These are phyloP conservation scores for Protonibea diacanthus DNA, from an alignment of 2,797 vertebrate species.

Conservation along the genomic window DNA sequence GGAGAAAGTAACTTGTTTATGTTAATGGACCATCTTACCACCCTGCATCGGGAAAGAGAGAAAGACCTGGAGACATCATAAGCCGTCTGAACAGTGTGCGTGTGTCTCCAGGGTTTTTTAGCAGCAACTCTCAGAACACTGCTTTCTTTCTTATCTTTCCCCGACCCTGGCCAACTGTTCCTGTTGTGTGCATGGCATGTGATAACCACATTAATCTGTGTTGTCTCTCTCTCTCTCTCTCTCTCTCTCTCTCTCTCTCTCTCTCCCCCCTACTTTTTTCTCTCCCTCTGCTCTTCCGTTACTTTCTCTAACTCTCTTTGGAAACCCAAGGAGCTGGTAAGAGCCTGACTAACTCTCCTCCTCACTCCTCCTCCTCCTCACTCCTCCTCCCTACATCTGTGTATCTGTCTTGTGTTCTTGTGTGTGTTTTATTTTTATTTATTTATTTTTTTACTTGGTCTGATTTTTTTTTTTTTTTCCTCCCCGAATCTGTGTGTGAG, in stretches of 20 bases:
- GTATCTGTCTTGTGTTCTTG: conserved; percentile 49
- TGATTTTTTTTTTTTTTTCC: conserved; percentile 14
- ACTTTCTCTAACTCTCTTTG: conserved; percentile 90
- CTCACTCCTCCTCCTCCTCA: conserved; percentile 44
- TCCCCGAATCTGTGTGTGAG: conserved; percentile 37
- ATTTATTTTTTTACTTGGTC: conserved; percentile 8
- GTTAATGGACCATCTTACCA: conserved; percentile 48
- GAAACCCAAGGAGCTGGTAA: conserved; percentile 99
- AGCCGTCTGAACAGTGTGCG: conserved; percentile 46
- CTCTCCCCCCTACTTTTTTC: conserved; percentile 78
- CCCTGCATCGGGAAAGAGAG: conserved; percentile 54
- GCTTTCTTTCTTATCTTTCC: conserved; percentile 81
- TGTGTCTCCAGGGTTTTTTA: conserved; percentile 67
- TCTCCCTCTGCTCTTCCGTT: conserved; percentile 80
- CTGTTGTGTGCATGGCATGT: conserved; percentile 89
- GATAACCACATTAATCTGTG: conserved; percentile 90
- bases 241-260: conserved; percentile 20
- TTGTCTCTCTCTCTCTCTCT: conserved; percentile 76
- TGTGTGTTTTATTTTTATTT: conserved; percentile 43
- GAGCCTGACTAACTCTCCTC: conserved; percentile 84
- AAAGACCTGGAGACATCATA: conserved; percentile 62
- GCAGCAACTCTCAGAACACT: conserved; percentile 74
- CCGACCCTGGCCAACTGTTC: conserved; percentile 73
- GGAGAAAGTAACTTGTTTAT: conserved; percentile 42
- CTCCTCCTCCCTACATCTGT: conserved; percentile 44